Base-by-base conservation (phyloP, 1,140 invertebrate genomes). In the Drosophila mauritiana region DNA sequence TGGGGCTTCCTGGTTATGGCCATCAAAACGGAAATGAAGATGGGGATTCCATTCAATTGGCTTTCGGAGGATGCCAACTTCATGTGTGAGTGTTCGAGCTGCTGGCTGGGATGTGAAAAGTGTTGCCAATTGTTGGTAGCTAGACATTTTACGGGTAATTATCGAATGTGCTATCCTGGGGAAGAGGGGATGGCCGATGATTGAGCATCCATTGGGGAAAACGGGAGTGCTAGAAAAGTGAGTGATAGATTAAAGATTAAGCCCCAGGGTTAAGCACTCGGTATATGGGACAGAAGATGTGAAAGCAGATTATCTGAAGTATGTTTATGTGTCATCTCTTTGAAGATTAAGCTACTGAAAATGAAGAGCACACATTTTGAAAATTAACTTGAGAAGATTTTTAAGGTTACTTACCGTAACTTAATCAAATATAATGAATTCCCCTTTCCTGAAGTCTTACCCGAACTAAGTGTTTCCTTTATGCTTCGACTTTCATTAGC, bases 81-180 rank as follows among this genome's bases (percentile, higher is more conserved):
- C 52, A 20, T 64, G 36, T 49, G 25, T 57, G 46, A 46, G 37
- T 65, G 49, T 78, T 31, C 52, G 53, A 4, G 5, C 34, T 10
- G 13, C 45, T 25, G 22, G 22, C 20, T 49, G 48, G n/a, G 48
- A 31, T 58, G 46, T 48, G 70, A 49, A 65, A 57, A 52, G 67
- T 58, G 64, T 59, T 65, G 48, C 43, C 57, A 34, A 69, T 73
- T 61, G 57, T 69, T 61, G 64, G 40, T 31, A 55, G 61, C 63
- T 64, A 40, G 59, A 56, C 82, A 88, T 86, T 85, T 85, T 86
- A 78, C 82, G 76, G 81, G 78, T 85, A 85, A 85, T 85, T 85
- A 85, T 80, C 72, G 81, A 39, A 57, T 48, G 69, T 48, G 64
- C 27, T 56, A 43, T 39, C 40, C 43, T 25, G 49, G 61, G 8